Percentiles rank a stretch among this genome's conserved stretches.
Conservation (phyloP, 2,888 invertebrate species). For the Archaeoteleia sp. region DNA sequence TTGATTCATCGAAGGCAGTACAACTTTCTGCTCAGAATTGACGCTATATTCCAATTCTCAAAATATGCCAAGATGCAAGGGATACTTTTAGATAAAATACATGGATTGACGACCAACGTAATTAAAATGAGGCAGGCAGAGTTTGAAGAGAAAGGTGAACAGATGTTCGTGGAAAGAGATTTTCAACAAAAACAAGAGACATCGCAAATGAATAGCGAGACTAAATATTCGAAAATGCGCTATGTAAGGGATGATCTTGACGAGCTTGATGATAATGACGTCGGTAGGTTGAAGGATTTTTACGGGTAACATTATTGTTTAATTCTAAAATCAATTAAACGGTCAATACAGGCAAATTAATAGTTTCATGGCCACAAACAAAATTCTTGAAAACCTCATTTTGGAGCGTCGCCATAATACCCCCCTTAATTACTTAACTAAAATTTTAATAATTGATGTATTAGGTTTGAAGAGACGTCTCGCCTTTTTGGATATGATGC, state of each 20-base stretch:
- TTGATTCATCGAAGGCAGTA: constrained; percentile 57
- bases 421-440: too few species aligned
- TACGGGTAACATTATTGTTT: too few species aligned
- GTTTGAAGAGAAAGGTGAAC: constrained; percentile 48
- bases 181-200: constrained; percentile 27
- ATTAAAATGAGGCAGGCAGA: constrained; percentile 63
- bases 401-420: too few species aligned
- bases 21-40: constrained; percentile 74
- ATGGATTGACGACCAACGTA: constrained; percentile 75
- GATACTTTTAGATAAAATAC: constrained; percentile 75
- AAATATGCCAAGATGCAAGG: constrained; percentile 74
- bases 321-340: too few species aligned
- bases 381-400: too few species aligned
- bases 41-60: constrained; percentile 75
- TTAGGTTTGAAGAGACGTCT: constrained; percentile 85
- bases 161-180: constrained; percentile 37
- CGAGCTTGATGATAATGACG: constrained; percentile 71
- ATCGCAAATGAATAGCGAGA: constrained; percentile 1
- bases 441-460: too few species aligned
- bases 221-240: constrained; percentile 56
- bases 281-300: constrained; percentile 72
- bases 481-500: constrained; percentile 90
- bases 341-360: too few species aligned
- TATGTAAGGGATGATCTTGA: constrained; percentile 76
- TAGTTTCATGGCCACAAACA: too few species aligned